phyloP scores from a whole-genome alignment of 2,888 invertebrate genomes.

The Phyllotreta striolata region DNA sequence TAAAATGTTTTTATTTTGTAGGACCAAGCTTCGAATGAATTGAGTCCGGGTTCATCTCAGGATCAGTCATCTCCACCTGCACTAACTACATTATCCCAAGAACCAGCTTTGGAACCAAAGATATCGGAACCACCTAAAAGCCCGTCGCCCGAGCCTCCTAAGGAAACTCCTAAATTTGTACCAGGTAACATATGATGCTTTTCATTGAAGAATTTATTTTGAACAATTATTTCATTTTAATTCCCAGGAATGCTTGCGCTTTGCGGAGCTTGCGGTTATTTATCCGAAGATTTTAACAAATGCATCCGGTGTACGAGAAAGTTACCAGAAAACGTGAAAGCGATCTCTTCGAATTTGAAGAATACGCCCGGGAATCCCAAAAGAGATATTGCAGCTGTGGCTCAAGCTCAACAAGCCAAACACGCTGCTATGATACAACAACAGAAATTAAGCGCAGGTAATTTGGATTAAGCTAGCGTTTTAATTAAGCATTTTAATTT shows the following conservation, averaged over 20 bases:
- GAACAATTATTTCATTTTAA: neutral
- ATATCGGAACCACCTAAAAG: slow-evolving; percentile 29
- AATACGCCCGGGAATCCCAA: slow-evolving; percentile 29
- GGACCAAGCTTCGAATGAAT: too few relatives aligned
- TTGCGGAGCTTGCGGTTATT: slow-evolving; percentile 82
- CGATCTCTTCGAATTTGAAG: slow-evolving; percentile 52
- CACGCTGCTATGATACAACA: slow-evolving; percentile 21
- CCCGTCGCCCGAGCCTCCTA: slow-evolving; percentile 64
- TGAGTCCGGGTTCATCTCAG: neutral
- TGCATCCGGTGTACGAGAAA: slow-evolving; percentile 76
- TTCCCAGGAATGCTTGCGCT: slow-evolving; percentile 73
- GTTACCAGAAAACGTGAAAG: slow-evolving; percentile 76
- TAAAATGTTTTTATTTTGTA: too few relatives aligned
- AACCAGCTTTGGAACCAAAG: slow-evolving; percentile 4
- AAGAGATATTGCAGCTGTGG: slow-evolving; percentile 41
- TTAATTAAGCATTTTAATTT: too few relatives aligned
- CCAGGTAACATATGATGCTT: slow-evolving; percentile 52
- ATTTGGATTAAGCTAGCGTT: too few relatives aligned
- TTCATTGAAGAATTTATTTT: neutral
- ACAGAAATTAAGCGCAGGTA: slow-evolving; percentile 10
- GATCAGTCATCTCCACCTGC: slow-evolving; percentile 22
- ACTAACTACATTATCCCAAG: slow-evolving; percentile 9
- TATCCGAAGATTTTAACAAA: slow-evolving; percentile 79
- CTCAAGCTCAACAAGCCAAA: slow-evolving; percentile 26
- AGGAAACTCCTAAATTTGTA: slow-evolving; percentile 67